Evolutionary conservation across 2,113 vertebrate species (phyloP), one percentile per base, ranked within the genome.

Genomic region (Mobula birostris): DNA sequence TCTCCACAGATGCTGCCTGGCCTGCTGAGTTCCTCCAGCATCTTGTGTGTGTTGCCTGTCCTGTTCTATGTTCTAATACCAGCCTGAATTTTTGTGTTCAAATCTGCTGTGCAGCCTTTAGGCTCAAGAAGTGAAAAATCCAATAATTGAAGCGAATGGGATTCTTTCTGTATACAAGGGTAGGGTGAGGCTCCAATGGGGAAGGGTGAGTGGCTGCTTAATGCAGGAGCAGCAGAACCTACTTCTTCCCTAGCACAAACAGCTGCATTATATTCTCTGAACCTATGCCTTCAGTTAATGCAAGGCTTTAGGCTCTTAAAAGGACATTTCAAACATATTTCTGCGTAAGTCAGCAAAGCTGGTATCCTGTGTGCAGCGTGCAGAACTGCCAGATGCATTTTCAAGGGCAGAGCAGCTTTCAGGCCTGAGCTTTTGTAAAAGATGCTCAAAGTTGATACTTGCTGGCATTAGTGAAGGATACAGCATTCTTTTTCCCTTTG

Each of bases 281-380:
- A 85, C 21, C 48, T 85, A 29, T 21, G 82, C 0, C 80, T 83
- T 83, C 48, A 83, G 40, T 48, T 83, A 83, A 56, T 27, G 3
- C 11, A 7, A 90, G 12, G 61, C 19, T 90, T 90, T 63, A 66
- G 61, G 14, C 61, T 90, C 6, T 2, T 17, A 32, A 90, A 90
- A 66, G 85, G 58, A 90, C 58, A 17, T 90, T 66, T n/a, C 0
- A 88, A 32, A 90, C 29, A 68, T 90, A 27, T 36, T 77, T 79
- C n/a, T 63, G n/a, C 61, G n/a, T 77, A 29, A 68, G 29, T 90
- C 85, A 68, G 61, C 85, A 90, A 90, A 90, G 61, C 85, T 66
- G 12, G 58, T 88, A 88, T 15, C 12, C 61, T 36, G 61, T 32
- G 5, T 66, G 61, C 61, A 17, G 19, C 2, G 11, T 74, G 40